phyloP scores from a whole-genome alignment of 2,113 vertebrate species.

The Perca fluviatilis region DNA sequence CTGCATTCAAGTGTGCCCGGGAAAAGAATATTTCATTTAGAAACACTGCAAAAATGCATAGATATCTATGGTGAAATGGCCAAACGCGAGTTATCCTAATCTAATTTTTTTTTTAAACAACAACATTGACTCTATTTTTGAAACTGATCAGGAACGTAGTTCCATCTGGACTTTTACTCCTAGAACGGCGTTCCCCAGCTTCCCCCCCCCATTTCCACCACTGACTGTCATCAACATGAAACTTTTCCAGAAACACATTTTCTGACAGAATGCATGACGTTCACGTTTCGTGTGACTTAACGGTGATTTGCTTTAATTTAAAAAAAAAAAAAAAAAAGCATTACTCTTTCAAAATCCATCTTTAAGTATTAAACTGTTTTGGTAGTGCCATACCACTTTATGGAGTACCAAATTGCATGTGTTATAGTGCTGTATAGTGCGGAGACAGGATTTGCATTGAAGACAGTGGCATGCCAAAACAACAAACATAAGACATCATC shows the following conservation, averaged over 20 bases:
- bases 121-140: no score
- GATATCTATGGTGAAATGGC: no score
- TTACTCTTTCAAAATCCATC: conserved; percentile 1
- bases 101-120: no score
- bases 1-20: no score
- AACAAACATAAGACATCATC: neutral
- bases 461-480: conserved; percentile 10
- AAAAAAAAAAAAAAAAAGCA: neutral
- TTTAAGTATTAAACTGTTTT: neutral
- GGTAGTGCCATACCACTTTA: neutral
- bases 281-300: neutral
- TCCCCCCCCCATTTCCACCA: no score
- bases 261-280: neutral
- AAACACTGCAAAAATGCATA: no score
- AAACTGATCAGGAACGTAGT: no score
- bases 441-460: conserved; percentile 11
- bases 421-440: neutral
- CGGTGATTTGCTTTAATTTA: neutral
- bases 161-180: no score
- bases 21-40: no score
- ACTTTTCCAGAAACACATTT: neutral
- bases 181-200: no score
- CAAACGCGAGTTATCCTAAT: no score
- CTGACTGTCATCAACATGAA: neutral
- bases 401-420: no score